Percentiles rank a stretch among this genome's conserved stretches.
These are phyloP conservation scores for Rhagoletis zephyria DNA, from an alignment of 1,140 invertebrate species.

Conservation along the genomic window DNA sequence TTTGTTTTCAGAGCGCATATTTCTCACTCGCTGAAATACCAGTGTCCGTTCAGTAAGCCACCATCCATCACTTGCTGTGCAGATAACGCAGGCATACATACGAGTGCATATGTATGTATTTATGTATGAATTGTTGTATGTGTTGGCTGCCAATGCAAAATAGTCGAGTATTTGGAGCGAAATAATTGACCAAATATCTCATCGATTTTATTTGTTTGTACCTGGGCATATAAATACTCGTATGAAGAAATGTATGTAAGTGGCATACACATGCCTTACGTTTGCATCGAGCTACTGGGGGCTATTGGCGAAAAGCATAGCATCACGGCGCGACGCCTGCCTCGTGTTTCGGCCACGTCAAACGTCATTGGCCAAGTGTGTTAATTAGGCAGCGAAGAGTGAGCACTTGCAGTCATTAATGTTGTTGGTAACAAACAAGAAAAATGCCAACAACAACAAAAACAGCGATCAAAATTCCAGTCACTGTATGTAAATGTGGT, in stretches of 20 bases:
- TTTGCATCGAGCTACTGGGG: not conserved
- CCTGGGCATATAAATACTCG: not conserved
- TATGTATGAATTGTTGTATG: not conserved
- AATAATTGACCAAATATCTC: slow-evolving; percentile 47
- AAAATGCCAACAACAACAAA: not conserved
- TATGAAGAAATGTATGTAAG: not conserved
- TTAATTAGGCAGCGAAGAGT: slow-evolving; percentile 36
- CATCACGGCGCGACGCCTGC: too few relatives aligned
- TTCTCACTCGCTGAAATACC: not conserved
- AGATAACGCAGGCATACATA: not conserved
- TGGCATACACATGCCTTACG: not conserved
- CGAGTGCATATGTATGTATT: too few relatives aligned
- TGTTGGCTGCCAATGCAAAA: slow-evolving; percentile 23
- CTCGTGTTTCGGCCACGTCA: not conserved
- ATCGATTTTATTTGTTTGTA: not conserved
- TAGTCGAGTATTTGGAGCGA: slow-evolving; percentile 49
- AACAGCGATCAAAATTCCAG: not conserved
- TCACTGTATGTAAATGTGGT: not conserved
- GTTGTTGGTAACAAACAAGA: not conserved
- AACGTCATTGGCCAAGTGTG: slow-evolving; percentile 40
- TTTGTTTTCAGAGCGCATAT: not conserved
- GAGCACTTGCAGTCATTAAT: slow-evolving; percentile 21
- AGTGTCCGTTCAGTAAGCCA: not conserved
- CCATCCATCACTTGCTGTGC: slow-evolving; percentile 5
- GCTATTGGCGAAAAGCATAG: not conserved